Conservation (phyloP, 2,113 vertebrate genomes). For the Scophthalmus maximus region DNA sequence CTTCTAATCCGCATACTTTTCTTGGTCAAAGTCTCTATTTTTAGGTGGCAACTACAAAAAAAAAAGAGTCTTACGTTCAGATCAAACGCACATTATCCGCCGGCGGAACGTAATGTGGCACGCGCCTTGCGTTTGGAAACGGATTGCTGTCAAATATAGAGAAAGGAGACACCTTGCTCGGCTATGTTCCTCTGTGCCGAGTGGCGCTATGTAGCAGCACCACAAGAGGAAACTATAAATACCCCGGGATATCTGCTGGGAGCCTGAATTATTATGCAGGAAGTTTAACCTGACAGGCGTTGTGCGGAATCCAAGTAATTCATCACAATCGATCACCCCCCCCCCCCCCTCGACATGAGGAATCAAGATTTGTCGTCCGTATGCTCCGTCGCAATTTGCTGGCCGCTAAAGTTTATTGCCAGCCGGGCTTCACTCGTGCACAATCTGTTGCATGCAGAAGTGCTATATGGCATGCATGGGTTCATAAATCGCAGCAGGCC, state of each 20-base stretch:
- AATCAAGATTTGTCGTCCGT: not conserved
- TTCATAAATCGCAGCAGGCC: slow-evolving; percentile 16
- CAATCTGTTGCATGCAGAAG: slow-evolving; percentile 42
- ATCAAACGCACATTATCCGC: slow-evolving; percentile 25
- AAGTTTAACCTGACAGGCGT: slow-evolving; percentile 29
- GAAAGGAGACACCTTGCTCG: slow-evolving; percentile 58
- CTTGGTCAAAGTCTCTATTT: slow-evolving; percentile 20
- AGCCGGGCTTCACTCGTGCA: slow-evolving; percentile 38
- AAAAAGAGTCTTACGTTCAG: not conserved
- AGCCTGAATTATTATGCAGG: slow-evolving; percentile 5
- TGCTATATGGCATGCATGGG: slow-evolving; percentile 46
- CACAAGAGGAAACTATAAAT: slow-evolving; percentile 43
- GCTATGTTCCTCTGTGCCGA: slow-evolving; percentile 55
- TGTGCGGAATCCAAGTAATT: slow-evolving; percentile 19
- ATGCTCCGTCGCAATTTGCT: slow-evolving; percentile 35
- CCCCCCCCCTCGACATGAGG: not conserved
- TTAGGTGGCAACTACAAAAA: slow-evolving; percentile 15
- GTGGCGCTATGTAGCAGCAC: slow-evolving; percentile 27
- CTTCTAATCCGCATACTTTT: slow-evolving; percentile 6
- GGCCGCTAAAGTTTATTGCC: slow-evolving; percentile 14
- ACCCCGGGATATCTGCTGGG: slow-evolving; percentile 15
- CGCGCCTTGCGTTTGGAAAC: slow-evolving; percentile 42
- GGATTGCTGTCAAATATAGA: slow-evolving; percentile 64
- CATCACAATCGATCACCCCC: slow-evolving; percentile 19
- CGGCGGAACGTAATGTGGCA: slow-evolving; percentile 35